phyloP scores from a whole-genome alignment of 2,888 invertebrate species.

The Cylindroiulus punctatus region DNA sequence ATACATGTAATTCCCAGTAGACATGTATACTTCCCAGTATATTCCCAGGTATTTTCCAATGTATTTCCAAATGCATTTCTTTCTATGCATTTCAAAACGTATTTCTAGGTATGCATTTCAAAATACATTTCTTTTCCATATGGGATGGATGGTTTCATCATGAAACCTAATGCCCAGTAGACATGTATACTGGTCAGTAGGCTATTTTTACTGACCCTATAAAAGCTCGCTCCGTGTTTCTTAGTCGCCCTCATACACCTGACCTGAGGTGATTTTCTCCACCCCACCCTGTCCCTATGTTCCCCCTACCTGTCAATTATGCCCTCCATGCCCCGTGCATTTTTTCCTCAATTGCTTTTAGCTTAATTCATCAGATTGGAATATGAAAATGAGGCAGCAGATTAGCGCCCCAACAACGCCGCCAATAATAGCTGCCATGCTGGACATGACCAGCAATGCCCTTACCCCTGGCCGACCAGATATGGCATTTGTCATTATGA shows the following conservation, averaged over 20 bases:
- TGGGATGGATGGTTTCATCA: background rate
- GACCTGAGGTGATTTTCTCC: background rate
- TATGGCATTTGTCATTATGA: slow-evolving; percentile 54
- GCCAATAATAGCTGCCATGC: slow-evolving; percentile 18
- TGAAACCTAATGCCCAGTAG: background rate
- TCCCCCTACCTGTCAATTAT: slow-evolving; percentile 9
- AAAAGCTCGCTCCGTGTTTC: background rate
- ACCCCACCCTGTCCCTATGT: background rate
- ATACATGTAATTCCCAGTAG: too few species aligned
- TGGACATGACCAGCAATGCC: slow-evolving; percentile 39
- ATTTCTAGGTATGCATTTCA: too few species aligned
- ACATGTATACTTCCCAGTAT: too few species aligned
- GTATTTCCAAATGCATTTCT: too few species aligned
- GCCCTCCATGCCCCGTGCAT: background rate
- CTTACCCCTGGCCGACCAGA: background rate
- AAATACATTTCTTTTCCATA: too few species aligned
- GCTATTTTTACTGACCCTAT: slow-evolving; percentile 10
- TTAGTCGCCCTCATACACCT: background rate
- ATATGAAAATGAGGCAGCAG: slow-evolving; percentile 18
- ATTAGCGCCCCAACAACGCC: slow-evolving; percentile 18
- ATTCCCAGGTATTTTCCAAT: too few species aligned
- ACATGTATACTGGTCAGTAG: slow-evolving; percentile 5
- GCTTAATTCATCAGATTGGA: slow-evolving; percentile 18
- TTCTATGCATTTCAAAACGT: too few species aligned
- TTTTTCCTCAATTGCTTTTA: slow-evolving; percentile 10